Evolutionary conservation across 2,113 vertebrate species (phyloP), one percentile per base, ranked within the genome.

Genomic region (Noturus placidus): DNA sequence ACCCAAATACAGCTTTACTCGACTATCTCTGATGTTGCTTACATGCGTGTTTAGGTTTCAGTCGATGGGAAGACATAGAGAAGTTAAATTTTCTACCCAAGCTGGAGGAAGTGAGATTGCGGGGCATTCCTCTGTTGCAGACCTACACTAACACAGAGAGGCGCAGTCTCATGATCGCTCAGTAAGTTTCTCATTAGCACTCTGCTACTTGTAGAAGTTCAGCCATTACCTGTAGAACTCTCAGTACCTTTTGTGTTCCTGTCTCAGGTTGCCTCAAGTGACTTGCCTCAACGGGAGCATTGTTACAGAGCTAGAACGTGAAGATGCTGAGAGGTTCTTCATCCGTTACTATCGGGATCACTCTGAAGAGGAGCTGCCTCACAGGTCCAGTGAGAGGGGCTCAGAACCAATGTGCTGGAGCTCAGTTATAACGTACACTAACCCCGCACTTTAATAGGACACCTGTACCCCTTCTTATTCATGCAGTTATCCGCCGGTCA

Each of bases 301-400:
- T 54, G 95, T 99, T 87, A 96, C 93, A 0, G 97, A 97, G 0
- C 95, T 95, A 20, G 98, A 99, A 89, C 95, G 98, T 67, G 97
- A 99, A 90, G 98, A 99, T 72, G 97, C 98, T 0, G 98, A 99
- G 93, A 94, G 98, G 11, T 99, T 99, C 93, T 99, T 99, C 91
- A 98, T 99, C 85, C 97, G 98, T 35, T 97, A 98, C 52, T 93
- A 98, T 88, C 92, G 97, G 88, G 96, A 97, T 88, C 95, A 95
- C 88, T 96, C 98, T 0, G 96, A 97, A 89, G 96, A 97, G 87
- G 97, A 98, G 89, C 96, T 96, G 2, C 98, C 98, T 0, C 95
- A 95, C 94, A 97, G 97, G 98, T 99, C 87, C 0, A 33, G 30
- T 22, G 19, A n/a, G 38, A 25, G 10, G 11, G 35, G 30, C 13